Evolutionary conservation across 1,140 invertebrate species (phyloP), one percentile per base, ranked within the genome.

Genomic region (Nebria ingens): DNA sequence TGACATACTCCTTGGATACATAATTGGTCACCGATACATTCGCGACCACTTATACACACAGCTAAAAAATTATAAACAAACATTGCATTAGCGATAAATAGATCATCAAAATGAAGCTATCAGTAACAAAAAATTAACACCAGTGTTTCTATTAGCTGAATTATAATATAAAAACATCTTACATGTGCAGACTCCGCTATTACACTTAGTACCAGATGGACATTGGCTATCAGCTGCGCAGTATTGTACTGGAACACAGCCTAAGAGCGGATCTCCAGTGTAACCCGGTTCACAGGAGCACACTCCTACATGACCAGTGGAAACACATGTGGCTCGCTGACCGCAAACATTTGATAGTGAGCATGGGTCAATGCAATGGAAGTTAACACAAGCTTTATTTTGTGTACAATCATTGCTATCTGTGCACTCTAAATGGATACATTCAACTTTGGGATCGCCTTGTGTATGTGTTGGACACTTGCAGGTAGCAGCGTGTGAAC

Each of bases 211-310:
- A 25, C 87, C 86, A 3, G 85, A 78, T 4, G 88, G 81, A 65
- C 90, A 93, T 62, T 90, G 86, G 19, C 71, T 78, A 54, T 91
- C 86, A 59, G 72, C 70, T 50, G 80, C 82, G 66, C 90, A 93
- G 62, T 87, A 89, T 59, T 89, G 85, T 25, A 91, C 73, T 2
- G 79, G 76, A 29, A 88, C 81, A 65, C 89, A 92, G 9, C 89
- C 89, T 22, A 91, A 73, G 55, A 86, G 83, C 15, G 91, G 86
- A 73, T 93, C 87, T 50, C 91, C 91, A 9, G 89, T 91, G 55
- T 81, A 86, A 17, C 89, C 91, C 15, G 86, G 74, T 64, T 81
- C 73, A 67, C 92, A 95, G 3, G 79, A 79, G 64, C 91, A 95
- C 12, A 86, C 74, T 1, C 84, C 85, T n/a, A 84, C 78, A 60